A percentile compares a stretch with the other conserved stretches of the same genome.
Evolutionary conservation across 2,888 invertebrate species (phyloP).

Genomic region (Caenorhabditis angaria): DNA sequence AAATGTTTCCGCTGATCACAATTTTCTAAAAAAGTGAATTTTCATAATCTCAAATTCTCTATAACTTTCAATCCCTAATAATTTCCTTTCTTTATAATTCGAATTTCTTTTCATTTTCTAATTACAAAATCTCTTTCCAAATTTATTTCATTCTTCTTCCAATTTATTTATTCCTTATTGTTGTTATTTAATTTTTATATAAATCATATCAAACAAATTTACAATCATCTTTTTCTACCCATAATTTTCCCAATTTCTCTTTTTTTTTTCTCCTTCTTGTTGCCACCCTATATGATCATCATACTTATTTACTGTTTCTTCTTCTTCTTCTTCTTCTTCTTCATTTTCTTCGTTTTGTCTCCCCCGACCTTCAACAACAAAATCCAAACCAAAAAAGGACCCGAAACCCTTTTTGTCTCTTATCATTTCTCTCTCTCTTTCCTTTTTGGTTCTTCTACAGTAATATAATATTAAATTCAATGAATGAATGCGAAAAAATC

Average conservation of each 20-base stretch:
- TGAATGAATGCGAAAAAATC: not conserved
- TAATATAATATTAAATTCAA: not conserved
- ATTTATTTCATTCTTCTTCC: not conserved
- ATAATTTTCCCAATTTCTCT: conserved; percentile 7
- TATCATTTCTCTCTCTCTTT: conserved; percentile 15
- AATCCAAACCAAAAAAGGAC: conserved; percentile 17
- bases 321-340: conserved; percentile 8
- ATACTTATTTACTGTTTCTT: conserved; percentile 3
- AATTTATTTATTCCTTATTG: not conserved
- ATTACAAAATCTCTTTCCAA: conserved; percentile 1
- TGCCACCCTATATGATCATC: conserved; percentile 7
- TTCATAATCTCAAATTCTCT: too few relatives aligned
- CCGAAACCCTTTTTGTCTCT: conserved; percentile 29
- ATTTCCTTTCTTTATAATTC: not conserved
- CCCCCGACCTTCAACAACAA: conserved; percentile 15
- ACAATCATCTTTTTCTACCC: conserved; percentile 8
- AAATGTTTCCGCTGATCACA: too few relatives aligned
- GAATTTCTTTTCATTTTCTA: not conserved
- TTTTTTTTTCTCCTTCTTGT: conserved; percentile 10
- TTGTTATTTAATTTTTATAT: conserved; percentile 9
- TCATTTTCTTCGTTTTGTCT: conserved; percentile 7
- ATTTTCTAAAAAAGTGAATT: too few relatives aligned
- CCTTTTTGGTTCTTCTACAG: not conserved
- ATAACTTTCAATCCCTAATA: too few relatives aligned
- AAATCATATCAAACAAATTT: conserved; percentile 23